Percentiles rank a stretch among this genome's conserved stretches.
Conservation (phyloP, 2,113 vertebrate genomes). For the Perca schrenkii region DNA sequence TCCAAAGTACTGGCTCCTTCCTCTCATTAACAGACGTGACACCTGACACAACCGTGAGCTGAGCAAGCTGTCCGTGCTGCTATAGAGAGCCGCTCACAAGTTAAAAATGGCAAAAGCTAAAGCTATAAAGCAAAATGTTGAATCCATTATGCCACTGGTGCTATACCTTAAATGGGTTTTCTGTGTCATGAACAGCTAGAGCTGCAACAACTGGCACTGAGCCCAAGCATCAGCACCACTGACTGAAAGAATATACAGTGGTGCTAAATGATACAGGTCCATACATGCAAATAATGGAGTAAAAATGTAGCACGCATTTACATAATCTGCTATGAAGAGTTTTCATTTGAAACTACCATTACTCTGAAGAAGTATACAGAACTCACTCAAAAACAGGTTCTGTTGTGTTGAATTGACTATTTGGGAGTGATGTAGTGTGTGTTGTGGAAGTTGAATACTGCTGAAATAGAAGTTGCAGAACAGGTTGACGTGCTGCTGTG, state of each 20-base stretch:
- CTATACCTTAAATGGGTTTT: conserved; percentile 38
- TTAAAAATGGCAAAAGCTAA: conserved; percentile 30
- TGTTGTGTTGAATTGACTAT: conserved; percentile 8
- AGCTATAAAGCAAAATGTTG: conserved; percentile 19
- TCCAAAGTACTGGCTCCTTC: conserved; percentile 12
- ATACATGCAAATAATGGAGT: conserved; percentile 7
- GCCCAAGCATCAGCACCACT: not conserved
- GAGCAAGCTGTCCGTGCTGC: conserved; percentile 12
- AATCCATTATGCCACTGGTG: conserved; percentile 29
- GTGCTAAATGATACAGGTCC: conserved; percentile 13
- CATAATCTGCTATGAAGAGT: not conserved
- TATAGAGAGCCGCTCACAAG: not conserved
- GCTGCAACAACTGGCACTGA: not conserved
- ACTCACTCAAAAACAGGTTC: conserved; percentile 21
- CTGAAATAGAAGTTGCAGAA: not conserved
- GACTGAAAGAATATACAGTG: not conserved
- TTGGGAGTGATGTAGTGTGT: not conserved
- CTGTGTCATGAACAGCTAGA: conserved; percentile 10
- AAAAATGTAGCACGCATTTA: not conserved
- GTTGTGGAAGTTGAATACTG: not conserved
- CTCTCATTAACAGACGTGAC: conserved; percentile 45
- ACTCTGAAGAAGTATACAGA: not conserved
- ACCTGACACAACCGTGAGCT: conserved; percentile 19
- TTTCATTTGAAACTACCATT: conserved; percentile 10
- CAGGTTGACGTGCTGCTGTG: conserved; percentile 7